These are phyloP conservation scores for Leucophenga maculata DNA, from an alignment of 2,888 invertebrate genomes.

Conservation along the genomic window DNA sequence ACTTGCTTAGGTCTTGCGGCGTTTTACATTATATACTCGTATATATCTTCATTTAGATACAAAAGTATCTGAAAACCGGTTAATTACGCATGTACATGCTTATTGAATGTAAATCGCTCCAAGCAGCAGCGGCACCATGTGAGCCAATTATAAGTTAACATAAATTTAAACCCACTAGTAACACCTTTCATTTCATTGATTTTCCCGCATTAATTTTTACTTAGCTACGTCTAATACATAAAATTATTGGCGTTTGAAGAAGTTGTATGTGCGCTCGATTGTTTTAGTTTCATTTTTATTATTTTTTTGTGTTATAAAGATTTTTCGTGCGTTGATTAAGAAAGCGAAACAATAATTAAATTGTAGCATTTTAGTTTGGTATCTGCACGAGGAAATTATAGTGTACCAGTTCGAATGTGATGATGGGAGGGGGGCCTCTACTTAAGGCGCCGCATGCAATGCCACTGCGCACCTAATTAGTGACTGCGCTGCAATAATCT, in stretches of 20 bases:
- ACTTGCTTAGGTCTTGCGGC: no score
- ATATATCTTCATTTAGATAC: not conserved
- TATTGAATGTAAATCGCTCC: not conserved
- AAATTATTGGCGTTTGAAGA: slow-evolving; percentile 34
- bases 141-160: no score
- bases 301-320: slow-evolving; percentile 18
- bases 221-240: not conserved
- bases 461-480: slow-evolving; percentile 11
- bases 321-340: slow-evolving; percentile 49
- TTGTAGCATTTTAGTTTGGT: slow-evolving; percentile 56
- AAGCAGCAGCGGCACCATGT: not conserved
- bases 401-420: not conserved
- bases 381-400: slow-evolving; percentile 36
- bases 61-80: not conserved
- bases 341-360: slow-evolving; percentile 60
- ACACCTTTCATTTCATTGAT: slow-evolving; percentile 11
- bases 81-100: slow-evolving; percentile 4
- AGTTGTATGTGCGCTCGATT: slow-evolving; percentile 35
- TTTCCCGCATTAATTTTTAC: not conserved
- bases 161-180: not conserved
- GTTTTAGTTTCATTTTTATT: slow-evolving; percentile 41
- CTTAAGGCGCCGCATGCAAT: not conserved
- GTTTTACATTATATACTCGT: not conserved
- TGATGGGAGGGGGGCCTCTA: not conserved
- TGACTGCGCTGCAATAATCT: not conserved